A percentile compares a stretch with the other conserved stretches of the same genome.
Conservation (phyloP, 2,888 invertebrate species). For the Eulithis prunata region DNA sequence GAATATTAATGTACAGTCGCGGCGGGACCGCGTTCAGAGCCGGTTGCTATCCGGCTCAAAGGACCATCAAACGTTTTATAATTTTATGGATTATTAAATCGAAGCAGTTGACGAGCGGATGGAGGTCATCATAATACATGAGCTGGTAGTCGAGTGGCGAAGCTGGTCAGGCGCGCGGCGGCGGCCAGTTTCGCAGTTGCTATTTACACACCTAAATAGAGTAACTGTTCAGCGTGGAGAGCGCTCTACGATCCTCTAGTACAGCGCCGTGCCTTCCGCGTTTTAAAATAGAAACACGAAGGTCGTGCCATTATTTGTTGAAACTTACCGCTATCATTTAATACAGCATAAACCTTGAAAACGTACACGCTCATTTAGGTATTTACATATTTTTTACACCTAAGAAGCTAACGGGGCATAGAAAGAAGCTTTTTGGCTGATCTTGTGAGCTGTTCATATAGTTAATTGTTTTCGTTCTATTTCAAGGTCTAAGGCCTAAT, state of each 20-base stretch:
- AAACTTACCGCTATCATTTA: constrained; percentile 56
- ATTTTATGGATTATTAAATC: constrained; percentile 36
- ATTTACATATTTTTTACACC: constrained; percentile 41
- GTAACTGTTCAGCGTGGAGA: constrained; percentile 71
- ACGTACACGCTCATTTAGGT: constrained; percentile 35
- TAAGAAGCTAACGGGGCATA: constrained; percentile 49
- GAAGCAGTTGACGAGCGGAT: constrained; percentile 39
- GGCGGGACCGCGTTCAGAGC: constrained; percentile 13
- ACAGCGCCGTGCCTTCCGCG: constrained; percentile 75
- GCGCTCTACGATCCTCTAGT: constrained; percentile 66
- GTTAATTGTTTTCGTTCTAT: constrained; percentile 36
- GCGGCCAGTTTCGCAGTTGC: constrained; percentile 53
- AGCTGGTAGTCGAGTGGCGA: constrained; percentile 35
- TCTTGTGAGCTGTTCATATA: constrained; percentile 39
- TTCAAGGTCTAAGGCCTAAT: constrained; percentile 53
- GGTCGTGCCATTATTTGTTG: constrained; percentile 73
- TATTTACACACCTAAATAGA: constrained; percentile 59
- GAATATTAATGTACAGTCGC: constrained; percentile 24
- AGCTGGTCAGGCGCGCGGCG: constrained; percentile 35
- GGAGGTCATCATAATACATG: constrained; percentile 54
- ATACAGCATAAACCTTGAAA: constrained; percentile 65
- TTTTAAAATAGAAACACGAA: constrained; percentile 79
- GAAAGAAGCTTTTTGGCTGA: constrained; percentile 43
- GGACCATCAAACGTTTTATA: constrained; percentile 34
- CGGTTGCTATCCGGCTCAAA: constrained; percentile 41